Conservation (phyloP, 2,797 vertebrate species). For the Gouania willdenowi region DNA sequence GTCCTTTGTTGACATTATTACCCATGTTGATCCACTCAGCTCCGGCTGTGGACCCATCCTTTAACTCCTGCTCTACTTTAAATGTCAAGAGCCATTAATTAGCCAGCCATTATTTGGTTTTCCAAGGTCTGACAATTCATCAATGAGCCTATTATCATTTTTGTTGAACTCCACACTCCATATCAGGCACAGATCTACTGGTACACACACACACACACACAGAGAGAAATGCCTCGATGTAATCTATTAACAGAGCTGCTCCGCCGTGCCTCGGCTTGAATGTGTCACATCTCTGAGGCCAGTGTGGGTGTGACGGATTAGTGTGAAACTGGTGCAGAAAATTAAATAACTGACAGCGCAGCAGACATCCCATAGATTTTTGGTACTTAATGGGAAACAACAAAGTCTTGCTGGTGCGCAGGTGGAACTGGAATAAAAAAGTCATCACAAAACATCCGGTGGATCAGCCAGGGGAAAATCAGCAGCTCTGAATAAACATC, state of each 20-base stretch:
- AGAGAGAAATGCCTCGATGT: conserved; percentile 16
- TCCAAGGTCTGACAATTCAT: conserved; percentile 35
- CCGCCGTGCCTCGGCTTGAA: conserved; percentile 7
- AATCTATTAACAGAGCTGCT: conserved; percentile 8
- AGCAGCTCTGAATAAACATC: conserved; percentile 18
- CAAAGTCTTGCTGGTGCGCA: conserved; percentile 10
- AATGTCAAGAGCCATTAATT: conserved; percentile 47
- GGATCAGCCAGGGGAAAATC: conserved; percentile 16
- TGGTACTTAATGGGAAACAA: conserved; percentile 23
- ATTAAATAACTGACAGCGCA: conserved; percentile 26
- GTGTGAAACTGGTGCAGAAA: conserved; percentile 30
- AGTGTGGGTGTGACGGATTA: conserved; percentile 40
- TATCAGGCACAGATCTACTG: conserved; percentile 1
- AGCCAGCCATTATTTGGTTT: conserved; percentile 25
- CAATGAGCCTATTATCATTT: conserved; percentile 31
- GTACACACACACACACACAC: conserved; percentile 8
- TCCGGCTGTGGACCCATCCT: conserved; percentile 15
- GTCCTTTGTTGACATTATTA: conserved; percentile 27
- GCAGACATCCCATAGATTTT: conserved; percentile 22
- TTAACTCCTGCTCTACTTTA: conserved; percentile 19
- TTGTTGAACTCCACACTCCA: conserved; percentile 11
- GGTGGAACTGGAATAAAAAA: conserved; percentile 7
- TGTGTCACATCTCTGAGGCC: conserved; percentile 20
- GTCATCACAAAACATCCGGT: too few species aligned
- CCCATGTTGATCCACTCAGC: conserved; percentile 9